A percentile compares a stretch with the other conserved stretches of the same genome.
These are phyloP conservation scores for Heteractis magnifica DNA, from an alignment of 92 coral and sea anemone genomes.

Conservation along the genomic window DNA sequence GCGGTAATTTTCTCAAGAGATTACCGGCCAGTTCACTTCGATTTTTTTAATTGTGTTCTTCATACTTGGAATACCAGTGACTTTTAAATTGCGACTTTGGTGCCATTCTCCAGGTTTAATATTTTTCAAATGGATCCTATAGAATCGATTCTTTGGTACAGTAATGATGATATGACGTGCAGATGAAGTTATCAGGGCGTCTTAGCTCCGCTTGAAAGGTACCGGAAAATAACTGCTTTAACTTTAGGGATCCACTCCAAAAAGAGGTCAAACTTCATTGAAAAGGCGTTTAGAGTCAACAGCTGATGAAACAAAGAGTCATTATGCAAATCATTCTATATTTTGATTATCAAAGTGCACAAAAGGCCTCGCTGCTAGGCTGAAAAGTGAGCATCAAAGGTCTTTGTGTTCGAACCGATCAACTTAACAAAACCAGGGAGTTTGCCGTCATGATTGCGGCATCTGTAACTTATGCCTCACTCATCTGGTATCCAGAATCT, in stretches of 20 bases:
- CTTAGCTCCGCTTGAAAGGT: background rate
- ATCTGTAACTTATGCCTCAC: background rate
- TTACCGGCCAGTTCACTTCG: background rate
- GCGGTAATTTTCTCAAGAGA: conserved; percentile 12
- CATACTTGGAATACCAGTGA: background rate
- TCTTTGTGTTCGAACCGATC: background rate
- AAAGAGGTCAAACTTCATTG: background rate
- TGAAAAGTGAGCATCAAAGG: background rate
- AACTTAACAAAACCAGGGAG: background rate
- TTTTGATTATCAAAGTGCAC: background rate
- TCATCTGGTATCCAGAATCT: background rate
- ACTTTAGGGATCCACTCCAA: background rate
- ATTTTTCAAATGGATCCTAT: background rate
- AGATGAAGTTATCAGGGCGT: background rate
- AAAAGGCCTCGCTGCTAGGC: background rate
- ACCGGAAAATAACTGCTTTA: background rate
- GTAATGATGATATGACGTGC: background rate
- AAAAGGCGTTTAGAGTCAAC: conserved; percentile 8
- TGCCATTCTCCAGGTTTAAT: background rate
- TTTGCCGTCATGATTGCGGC: background rate
- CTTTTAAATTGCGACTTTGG: background rate
- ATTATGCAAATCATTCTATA: background rate
- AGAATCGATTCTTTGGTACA: background rate
- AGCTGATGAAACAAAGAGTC: conserved; percentile 4
- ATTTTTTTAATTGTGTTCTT: background rate